These are phyloP conservation scores for Sandelia bainsii DNA, from an alignment of 2,797 vertebrate species.

Conservation along the genomic window DNA sequence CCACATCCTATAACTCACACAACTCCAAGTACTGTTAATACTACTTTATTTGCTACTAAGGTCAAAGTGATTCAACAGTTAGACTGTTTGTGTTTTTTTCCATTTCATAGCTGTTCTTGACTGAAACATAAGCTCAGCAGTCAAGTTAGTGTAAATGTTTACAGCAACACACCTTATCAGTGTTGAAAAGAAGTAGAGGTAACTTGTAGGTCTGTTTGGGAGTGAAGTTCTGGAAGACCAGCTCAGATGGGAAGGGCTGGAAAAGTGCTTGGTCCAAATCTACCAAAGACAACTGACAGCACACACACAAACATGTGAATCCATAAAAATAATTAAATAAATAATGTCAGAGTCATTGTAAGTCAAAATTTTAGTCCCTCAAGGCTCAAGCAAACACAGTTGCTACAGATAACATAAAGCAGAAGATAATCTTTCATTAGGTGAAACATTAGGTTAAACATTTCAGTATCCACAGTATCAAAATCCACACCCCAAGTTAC, in stretches of 20 bases:
- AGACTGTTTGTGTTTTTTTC: neutral
- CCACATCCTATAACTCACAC: slow-evolving; percentile 5
- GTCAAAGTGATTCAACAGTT: neutral
- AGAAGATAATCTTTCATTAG: too few relatives aligned
- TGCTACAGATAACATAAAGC: too few relatives aligned
- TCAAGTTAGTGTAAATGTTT: neutral
- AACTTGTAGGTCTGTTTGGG: slow-evolving; percentile 86
- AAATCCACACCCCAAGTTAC: too few relatives aligned
- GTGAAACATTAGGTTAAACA: too few relatives aligned
- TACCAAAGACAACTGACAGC: slow-evolving; percentile 78
- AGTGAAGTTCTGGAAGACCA: slow-evolving; percentile 89
- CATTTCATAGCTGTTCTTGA: neutral
- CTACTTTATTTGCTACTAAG: slow-evolving; percentile 1
- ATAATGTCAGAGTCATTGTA: too few relatives aligned
- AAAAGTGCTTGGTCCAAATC: slow-evolving; percentile 85
- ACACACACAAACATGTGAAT: slow-evolving; percentile 2
- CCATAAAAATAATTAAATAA: too few relatives aligned
- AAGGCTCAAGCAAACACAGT: too few relatives aligned
- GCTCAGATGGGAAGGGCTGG: slow-evolving; percentile 89
- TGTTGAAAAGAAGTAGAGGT: slow-evolving; percentile 86
- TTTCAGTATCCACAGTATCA: too few relatives aligned
- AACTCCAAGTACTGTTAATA: neutral
- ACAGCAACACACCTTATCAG: slow-evolving; percentile 82
- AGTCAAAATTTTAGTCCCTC: too few relatives aligned
- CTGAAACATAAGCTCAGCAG: neutral